These are phyloP conservation scores for Ethmia dodecea DNA, from an alignment of 2,888 invertebrate species.

Conservation along the genomic window DNA sequence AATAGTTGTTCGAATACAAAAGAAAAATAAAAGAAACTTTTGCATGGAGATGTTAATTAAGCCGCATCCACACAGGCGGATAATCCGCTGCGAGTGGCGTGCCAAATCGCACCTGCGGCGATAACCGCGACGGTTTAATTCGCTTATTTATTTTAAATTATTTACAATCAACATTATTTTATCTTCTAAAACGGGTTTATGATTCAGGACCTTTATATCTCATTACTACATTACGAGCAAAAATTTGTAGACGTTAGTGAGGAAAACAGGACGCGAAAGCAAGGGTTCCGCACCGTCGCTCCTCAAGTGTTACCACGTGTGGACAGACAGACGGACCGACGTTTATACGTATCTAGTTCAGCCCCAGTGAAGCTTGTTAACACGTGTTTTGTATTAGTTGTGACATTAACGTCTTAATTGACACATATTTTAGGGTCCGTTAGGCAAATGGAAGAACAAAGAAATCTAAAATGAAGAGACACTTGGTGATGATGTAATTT, in stretches of 20 bases:
- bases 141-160: conserved; percentile 4
- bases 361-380: conserved; percentile 9
- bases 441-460: too few relatives aligned
- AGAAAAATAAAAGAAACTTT: conserved; percentile 16
- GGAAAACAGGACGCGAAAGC: conserved; percentile 2
- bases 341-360: conserved; percentile 15
- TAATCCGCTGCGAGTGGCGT: conserved; percentile 30
- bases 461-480: too few relatives aligned
- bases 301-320: conserved; percentile 38
- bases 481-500: too few relatives aligned
- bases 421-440: background rate
- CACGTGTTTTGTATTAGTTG: conserved; percentile 13
- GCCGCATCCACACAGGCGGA: conserved; percentile 33
- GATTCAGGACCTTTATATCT: too few relatives aligned
- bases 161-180: too few relatives aligned
- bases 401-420: conserved; percentile 8
- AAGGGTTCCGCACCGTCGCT: conserved; percentile 29
- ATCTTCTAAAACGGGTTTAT: too few relatives aligned
- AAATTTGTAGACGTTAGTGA: background rate
- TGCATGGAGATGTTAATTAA: conserved; percentile 36
- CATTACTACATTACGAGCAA: too few relatives aligned
- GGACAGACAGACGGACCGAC: conserved; percentile 18
- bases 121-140: conserved; percentile 5
- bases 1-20: too few relatives aligned
- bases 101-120: conserved; percentile 23